Percentiles rank a stretch among this genome's conserved stretches.
phyloP scores from a whole-genome alignment of 2,797 vertebrate species.

The Ispidina picta region DNA sequence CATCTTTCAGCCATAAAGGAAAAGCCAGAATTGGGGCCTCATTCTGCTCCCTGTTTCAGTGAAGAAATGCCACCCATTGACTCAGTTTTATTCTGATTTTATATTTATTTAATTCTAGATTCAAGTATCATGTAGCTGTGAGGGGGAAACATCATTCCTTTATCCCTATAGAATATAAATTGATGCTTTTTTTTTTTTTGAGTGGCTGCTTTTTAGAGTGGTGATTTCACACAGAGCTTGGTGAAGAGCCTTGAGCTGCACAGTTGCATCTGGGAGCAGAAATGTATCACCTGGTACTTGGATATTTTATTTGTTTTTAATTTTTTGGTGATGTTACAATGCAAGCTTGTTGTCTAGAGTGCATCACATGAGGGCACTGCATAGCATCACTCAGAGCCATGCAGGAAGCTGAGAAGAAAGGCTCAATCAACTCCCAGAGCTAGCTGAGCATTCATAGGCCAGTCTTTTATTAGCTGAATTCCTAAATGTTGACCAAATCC shows the following conservation, averaged over 20 bases:
- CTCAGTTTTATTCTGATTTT: background rate
- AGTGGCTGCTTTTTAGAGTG: background rate
- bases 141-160: background rate
- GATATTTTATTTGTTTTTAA: background rate
- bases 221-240: background rate
- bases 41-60: background rate
- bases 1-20: background rate
- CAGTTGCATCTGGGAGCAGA: background rate
- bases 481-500: constrained; percentile 83
- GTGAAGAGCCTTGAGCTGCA: background rate
- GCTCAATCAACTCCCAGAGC: constrained; percentile 65
- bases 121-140: background rate
- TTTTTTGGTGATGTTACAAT: background rate
- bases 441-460: constrained; percentile 74
- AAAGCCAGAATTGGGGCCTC: background rate
- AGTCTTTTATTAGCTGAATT: constrained; percentile 82
- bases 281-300: constrained; percentile 46
- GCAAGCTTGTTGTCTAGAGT: constrained; percentile 43
- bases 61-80: background rate
- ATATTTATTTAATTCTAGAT: background rate
- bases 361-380: constrained; percentile 73
- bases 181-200: background rate
- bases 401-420: constrained; percentile 78
- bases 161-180: background rate
- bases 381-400: constrained; percentile 71